A percentile compares a stretch with the other conserved stretches of the same genome.
phyloP scores from a whole-genome alignment of 2,888 invertebrate species.

The Sarcophaga subvicina region DNA sequence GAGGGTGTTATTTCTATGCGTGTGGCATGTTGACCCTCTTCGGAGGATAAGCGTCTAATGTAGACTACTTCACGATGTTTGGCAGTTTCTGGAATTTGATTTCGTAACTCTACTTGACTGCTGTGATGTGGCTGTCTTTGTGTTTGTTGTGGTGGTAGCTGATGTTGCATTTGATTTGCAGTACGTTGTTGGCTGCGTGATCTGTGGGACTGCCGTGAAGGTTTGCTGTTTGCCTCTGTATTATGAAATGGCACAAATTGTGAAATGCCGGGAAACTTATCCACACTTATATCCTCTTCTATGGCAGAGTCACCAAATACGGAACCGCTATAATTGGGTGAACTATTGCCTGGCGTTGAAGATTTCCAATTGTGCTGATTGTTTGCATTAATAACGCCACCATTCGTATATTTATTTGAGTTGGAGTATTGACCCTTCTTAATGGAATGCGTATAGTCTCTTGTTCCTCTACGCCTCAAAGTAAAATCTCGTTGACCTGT shows the following conservation, averaged over 20 bases:
- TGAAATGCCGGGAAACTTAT: slow-evolving; percentile 80
- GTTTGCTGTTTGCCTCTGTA: slow-evolving; percentile 76
- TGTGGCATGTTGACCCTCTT: slow-evolving; percentile 78
- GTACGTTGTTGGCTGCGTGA: slow-evolving; percentile 68
- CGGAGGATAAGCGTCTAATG: slow-evolving; percentile 79
- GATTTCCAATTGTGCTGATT: slow-evolving; percentile 78
- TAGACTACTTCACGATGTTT: slow-evolving; percentile 81
- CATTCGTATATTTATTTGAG: slow-evolving; percentile 74
- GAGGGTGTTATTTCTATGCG: slow-evolving; percentile 81
- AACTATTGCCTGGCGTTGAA: slow-evolving; percentile 81
- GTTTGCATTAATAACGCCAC: slow-evolving; percentile 47
- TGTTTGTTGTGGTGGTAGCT: slow-evolving; percentile 51
- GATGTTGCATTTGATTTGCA: slow-evolving; percentile 58
- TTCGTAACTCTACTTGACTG: slow-evolving; percentile 61
- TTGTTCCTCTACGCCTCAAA: slow-evolving; percentile 80
- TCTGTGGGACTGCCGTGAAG: slow-evolving; percentile 77
- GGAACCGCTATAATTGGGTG: slow-evolving; percentile 82
- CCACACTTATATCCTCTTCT: slow-evolving; percentile 81
- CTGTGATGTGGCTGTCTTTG: slow-evolving; percentile 55
- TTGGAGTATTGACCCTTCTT: slow-evolving; percentile 81
- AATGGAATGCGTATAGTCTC: slow-evolving; percentile 82
- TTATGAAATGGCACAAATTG: slow-evolving; percentile 79
- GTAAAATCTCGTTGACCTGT: slow-evolving; percentile 81
- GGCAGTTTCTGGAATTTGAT: slow-evolving; percentile 52
- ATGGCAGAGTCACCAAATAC: slow-evolving; percentile 82